phyloP scores from a whole-genome alignment of 2,113 vertebrate genomes.

The Semnornis frantzii region DNA sequence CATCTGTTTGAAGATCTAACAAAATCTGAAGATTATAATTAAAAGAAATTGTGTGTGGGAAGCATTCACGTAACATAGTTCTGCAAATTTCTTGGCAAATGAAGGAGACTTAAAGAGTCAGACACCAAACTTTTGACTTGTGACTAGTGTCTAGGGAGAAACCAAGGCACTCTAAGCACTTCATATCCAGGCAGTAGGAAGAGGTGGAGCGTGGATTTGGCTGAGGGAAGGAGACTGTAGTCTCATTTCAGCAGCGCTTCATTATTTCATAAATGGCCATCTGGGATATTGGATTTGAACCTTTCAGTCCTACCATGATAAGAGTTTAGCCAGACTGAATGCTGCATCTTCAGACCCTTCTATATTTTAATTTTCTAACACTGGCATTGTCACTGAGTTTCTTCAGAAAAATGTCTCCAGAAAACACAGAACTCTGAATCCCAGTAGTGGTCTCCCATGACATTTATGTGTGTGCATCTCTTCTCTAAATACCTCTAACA shows the following conservation, averaged over 20 bases:
- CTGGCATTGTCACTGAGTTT: not conserved
- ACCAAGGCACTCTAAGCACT: not conserved
- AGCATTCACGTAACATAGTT: not conserved
- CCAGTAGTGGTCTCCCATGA: not conserved
- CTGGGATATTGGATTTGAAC: slow-evolving; percentile 33
- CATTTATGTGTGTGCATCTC: not conserved
- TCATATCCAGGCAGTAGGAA: slow-evolving; percentile 13
- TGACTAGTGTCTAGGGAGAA: slow-evolving; percentile 40
- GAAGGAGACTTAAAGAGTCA: not conserved
- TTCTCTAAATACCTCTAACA: not conserved
- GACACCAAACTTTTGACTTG: not conserved
- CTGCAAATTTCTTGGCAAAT: slow-evolving; percentile 11
- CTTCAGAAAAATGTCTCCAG: not conserved
- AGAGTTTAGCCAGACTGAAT: slow-evolving; percentile 15
- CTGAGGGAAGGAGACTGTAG: not conserved
- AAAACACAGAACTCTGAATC: not conserved
- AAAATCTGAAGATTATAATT: not conserved
- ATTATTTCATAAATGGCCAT: not conserved
- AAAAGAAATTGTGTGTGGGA: not conserved
- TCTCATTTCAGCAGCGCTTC: slow-evolving; percentile 22
- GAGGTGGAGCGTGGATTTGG: slow-evolving; percentile 18
- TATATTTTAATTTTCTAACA: not conserved
- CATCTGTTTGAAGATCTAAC: not conserved
- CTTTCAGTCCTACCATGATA: not conserved
- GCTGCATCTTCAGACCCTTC: not conserved